Evolutionary conservation across 2,888 invertebrate genomes (phyloP).

Genomic region (Nomada fucata): DNA sequence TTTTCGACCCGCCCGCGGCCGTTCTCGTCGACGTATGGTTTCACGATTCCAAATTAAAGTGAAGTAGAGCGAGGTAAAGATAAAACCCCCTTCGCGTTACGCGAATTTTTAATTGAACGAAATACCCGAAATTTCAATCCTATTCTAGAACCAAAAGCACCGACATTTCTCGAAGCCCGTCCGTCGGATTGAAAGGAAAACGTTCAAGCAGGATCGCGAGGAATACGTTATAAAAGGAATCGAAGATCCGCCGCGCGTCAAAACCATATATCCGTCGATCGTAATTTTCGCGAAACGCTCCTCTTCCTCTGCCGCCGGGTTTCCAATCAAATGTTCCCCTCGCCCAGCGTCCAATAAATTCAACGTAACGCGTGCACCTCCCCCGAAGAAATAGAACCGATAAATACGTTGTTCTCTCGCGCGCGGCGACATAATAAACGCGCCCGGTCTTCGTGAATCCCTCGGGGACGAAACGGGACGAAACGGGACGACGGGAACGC

Average conservation of each 20-base stretch:
- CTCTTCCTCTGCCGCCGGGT: background rate
- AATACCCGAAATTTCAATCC: too few relatives aligned
- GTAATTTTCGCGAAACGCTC: background rate
- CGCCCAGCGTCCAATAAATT: conserved; percentile 4
- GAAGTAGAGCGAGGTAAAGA: too few relatives aligned
- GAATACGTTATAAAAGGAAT: too few relatives aligned
- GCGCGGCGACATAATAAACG: conserved; percentile 16
- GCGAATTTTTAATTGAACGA: too few relatives aligned
- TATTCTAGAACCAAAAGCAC: too few relatives aligned
- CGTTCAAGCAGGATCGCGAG: background rate
- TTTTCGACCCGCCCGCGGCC: too few relatives aligned
- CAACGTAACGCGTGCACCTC: background rate
- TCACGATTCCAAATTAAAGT: too few relatives aligned
- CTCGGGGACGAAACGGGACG: background rate
- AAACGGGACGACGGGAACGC: background rate
- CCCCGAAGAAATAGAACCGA: background rate
- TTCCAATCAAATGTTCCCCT: background rate
- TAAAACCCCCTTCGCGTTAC: too few relatives aligned
- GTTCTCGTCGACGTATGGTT: too few relatives aligned
- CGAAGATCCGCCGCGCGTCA: background rate
- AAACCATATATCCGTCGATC: background rate
- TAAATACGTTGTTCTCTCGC: conserved; percentile 15
- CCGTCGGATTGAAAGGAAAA: background rate
- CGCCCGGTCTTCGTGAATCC: conserved; percentile 11
- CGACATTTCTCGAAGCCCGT: too few relatives aligned